Evolutionary conservation across 2,113 vertebrate genomes (phyloP), one percentile per base, ranked within the genome.

Genomic region (Anolis carolinensis): DNA sequence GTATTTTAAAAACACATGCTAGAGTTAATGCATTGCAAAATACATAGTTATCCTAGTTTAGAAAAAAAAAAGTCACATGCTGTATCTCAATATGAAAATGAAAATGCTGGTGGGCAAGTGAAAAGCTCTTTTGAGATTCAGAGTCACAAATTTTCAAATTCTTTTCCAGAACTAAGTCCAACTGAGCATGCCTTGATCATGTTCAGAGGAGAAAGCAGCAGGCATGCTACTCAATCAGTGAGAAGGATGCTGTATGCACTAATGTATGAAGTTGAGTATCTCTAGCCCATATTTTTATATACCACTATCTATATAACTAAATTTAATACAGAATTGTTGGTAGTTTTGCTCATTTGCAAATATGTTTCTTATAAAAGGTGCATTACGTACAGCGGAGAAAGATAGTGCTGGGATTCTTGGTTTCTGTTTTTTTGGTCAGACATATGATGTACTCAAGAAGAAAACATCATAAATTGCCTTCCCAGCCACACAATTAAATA

Each of bases 401-500:
- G 59, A 71, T 73, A 83, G 83, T 65, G 65, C 20, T 48, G 63
- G 36, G 39, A 9, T n/a, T 77, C 48, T 77, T 55, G 36, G 55
- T 59, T 59, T 59, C 14, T 59, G 55, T 11, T 36, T 68, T 50
- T 44, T n/a, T 44, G 16, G 68, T 79, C 92, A 93, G 92, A 93
- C 83, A 80, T 70, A 89, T 84, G 90, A 90, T 80, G 74, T 88
- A 86, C 92, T 92, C 91, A 90, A 80, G 82, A 91, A 87, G 65
- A 94, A 88, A 90, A 91, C 83, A 65, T 85, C 72, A 81, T 90
- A 93, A 94, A 93, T 90, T 89, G 90, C 89, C 89, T 90, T 90
- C 90, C 90, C 82, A 85, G 90, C 81, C 84, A 83, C 90, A 91
- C 68, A 95, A 89, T 92, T 94, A 94, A 95, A 93, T 91, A 90